phyloP scores from a whole-genome alignment of 2,888 invertebrate species.

The Tricholauxania praeusta region DNA sequence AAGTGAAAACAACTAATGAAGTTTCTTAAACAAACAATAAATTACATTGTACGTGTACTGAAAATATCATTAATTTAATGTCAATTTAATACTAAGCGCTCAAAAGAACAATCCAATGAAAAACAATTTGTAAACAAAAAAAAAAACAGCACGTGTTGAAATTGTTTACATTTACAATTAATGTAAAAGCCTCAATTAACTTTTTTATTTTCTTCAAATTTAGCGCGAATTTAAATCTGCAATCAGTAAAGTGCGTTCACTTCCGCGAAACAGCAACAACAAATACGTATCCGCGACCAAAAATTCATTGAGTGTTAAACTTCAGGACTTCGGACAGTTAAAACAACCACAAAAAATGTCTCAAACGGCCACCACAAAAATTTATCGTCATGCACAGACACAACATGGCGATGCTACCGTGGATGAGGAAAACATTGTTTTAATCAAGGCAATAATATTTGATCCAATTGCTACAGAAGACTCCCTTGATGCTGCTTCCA shows the following conservation, averaged over 20 bases:
- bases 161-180: slow-evolving; percentile 16
- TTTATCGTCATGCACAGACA: slow-evolving; percentile 55
- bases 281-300: slow-evolving; percentile 14
- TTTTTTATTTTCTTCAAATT: background rate
- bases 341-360: slow-evolving; percentile 11
- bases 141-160: background rate
- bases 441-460: slow-evolving; percentile 51
- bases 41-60: slow-evolving; percentile 28
- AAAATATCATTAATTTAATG: background rate
- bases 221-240: slow-evolving; percentile 23
- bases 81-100: background rate
- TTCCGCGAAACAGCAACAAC: background rate
- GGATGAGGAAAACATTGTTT: slow-evolving; percentile 61
- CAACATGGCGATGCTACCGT: slow-evolving; percentile 58
- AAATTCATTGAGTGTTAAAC: background rate
- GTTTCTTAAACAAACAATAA: slow-evolving; percentile 19
- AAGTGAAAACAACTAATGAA: slow-evolving; percentile 29
- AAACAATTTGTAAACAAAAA: background rate
- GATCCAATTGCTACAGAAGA: background rate
- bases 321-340: background rate
- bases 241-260: background rate
- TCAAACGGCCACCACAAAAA: slow-evolving; percentile 14
- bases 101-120: background rate
- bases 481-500: background rate
- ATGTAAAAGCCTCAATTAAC: background rate